Evolutionary conservation across 2,888 invertebrate genomes (phyloP).

Genomic region (Gryllus longicercus): DNA sequence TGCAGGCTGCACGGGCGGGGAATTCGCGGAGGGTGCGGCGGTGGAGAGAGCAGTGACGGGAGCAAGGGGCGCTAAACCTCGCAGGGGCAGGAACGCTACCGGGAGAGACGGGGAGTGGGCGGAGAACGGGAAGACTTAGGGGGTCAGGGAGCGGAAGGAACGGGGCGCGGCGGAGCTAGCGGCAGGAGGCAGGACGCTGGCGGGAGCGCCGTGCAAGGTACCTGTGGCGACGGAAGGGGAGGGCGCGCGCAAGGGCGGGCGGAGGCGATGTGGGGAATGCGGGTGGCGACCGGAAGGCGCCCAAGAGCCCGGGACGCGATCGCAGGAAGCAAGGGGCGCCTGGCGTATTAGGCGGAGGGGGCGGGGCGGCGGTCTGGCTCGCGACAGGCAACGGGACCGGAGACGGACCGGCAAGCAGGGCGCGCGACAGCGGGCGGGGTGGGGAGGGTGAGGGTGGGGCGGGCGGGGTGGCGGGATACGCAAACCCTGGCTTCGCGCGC

Average conservation of each 20-base stretch:
- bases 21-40: no score
- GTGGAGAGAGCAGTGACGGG: background rate
- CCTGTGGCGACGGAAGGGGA: background rate
- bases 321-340: background rate
- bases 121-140: background rate
- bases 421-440: background rate
- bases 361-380: background rate
- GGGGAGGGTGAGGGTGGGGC: background rate
- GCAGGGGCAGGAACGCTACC: background rate
- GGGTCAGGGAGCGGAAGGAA: no score
- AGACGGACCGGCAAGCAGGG: background rate
- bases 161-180: background rate
- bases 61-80: background rate
- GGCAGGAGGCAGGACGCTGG: background rate
- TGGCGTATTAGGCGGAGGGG: constrained; percentile 20
- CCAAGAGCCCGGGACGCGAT: no score
- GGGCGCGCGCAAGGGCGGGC: background rate
- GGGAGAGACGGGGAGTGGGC: background rate
- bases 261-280: background rate
- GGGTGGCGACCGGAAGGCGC: background rate
- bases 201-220: no score
- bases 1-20: no score
- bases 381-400: background rate
- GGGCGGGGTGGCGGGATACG: background rate
- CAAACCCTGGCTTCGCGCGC: background rate